Conservation (phyloP, 2,113 vertebrate species). For the Clarias macrocephalus region DNA sequence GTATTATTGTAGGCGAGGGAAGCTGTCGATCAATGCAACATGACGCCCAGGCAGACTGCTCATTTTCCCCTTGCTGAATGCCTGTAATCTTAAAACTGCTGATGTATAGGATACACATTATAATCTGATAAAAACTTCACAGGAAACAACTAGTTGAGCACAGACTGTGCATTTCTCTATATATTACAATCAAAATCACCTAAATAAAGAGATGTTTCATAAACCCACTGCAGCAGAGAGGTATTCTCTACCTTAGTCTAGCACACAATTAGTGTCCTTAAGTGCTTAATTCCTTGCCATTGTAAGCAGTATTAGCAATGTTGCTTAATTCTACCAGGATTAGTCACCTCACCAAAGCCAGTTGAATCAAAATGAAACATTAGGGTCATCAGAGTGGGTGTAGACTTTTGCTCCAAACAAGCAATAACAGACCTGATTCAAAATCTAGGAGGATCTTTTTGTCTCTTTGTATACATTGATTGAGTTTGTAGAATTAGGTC, state of each 20-base stretch:
- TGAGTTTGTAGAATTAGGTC: not conserved
- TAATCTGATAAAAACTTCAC: slow-evolving; percentile 9
- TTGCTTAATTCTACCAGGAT: not conserved
- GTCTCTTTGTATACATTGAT: too few relatives aligned
- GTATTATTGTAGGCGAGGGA: slow-evolving; percentile 43
- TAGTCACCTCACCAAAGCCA: not conserved
- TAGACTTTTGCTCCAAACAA: not conserved
- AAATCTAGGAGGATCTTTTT: not conserved
- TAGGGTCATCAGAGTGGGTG: not conserved
- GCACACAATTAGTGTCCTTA: slow-evolving; percentile 1
- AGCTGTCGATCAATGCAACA: slow-evolving; percentile 56
- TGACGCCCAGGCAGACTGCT: slow-evolving; percentile 47
- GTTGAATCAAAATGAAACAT: not conserved
- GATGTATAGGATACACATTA: slow-evolving; percentile 14
- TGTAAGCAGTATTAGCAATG: not conserved
- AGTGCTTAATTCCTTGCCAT: not conserved
- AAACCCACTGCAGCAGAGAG: slow-evolving; percentile 5
- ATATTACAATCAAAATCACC: not conserved
- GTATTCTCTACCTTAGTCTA: not conserved
- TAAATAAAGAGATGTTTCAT: slow-evolving; percentile 7
- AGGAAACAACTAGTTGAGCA: slow-evolving; percentile 9
- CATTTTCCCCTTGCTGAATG: slow-evolving; percentile 31
- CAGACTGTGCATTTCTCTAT: not conserved
- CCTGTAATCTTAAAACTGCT: slow-evolving; percentile 10
- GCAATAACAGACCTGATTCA: not conserved